phyloP scores from a whole-genome alignment of 2,888 invertebrate genomes.

The Frankliniella fusca region DNA sequence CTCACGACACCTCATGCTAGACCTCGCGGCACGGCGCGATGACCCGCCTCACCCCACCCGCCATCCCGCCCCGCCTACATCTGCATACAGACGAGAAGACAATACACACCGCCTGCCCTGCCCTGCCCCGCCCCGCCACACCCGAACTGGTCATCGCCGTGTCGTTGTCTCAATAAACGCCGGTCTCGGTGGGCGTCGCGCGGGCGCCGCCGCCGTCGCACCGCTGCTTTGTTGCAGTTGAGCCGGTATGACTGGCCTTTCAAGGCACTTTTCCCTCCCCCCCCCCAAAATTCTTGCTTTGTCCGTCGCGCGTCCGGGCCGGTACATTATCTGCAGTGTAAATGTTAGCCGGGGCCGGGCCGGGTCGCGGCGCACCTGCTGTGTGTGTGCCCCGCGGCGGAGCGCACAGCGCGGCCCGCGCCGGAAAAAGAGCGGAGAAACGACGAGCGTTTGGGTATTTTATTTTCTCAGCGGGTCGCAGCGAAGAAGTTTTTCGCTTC shows the following conservation, averaged over 20 bases:
- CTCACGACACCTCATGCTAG: neutral
- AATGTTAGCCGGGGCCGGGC: too few species aligned
- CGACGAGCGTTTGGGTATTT: neutral
- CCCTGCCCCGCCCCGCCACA: neutral
- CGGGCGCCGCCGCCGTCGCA: neutral
- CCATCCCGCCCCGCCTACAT: neutral
- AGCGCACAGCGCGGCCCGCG: neutral
- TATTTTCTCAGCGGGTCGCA: neutral
- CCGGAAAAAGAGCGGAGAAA: neutral
- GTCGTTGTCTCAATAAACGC: neutral
- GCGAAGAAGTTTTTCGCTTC: neutral
- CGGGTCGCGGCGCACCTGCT: neutral
- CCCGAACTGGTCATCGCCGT: neutral
- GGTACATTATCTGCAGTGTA: too few species aligned
- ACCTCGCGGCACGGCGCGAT: neutral
- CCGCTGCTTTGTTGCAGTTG: neutral
- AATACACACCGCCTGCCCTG: neutral
- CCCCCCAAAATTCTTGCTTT: too few species aligned
- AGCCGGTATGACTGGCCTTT: too few species aligned
- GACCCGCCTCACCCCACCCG: neutral
- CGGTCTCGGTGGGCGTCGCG: neutral
- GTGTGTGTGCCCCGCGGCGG: neutral
- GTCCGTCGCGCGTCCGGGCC: too few species aligned
- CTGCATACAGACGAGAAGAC: slow-evolving; percentile 5
- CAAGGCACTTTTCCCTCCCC: too few species aligned